Base-by-base conservation (phyloP, 2,113 vertebrate species). In the Myxocyprinus asiaticus region DNA sequence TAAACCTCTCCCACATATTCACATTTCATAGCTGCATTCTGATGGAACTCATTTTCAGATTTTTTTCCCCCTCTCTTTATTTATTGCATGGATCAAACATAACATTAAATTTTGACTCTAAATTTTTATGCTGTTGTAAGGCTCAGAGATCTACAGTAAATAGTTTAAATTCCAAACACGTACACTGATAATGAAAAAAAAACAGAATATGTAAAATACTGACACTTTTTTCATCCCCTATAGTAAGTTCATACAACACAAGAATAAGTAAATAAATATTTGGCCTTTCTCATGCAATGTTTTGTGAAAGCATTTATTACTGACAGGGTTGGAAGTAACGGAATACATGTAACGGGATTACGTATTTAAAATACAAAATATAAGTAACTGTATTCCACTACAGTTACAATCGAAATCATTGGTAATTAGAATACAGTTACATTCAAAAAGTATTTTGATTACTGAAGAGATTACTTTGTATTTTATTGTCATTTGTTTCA, bases 301-400 rank as follows among this genome's bases (percentile, higher is more conserved):
- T 55, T 55, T 55, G 10, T 5, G 5, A 83, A 88, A 86, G 76
- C 84, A 88, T 86, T 83, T 86, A 84, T 77, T 80, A 33, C 22
- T 33, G 22, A 33, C 22, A 33, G 22, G 22, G 3, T 33, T 33
- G 22, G 22, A 3, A 1, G 22, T 33, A 33, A 33, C 3, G 22
- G 22, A 33, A 33, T 33, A 33, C 22, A 3, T 33, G 22, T 33
- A 33, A 33, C 3, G 1, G 22, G 22, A 33, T 33, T 33, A 33
- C 22, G 22, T 33, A 33, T 33, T 33, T 33, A 33, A 33, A 33
- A 33, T 33, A 33, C 22, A 3, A 33, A 33, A 33, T 33, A 33
- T 3, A 33, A 33, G 1, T 33, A 33, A 33, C 3, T 33, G 22
- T 33, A n/a, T n/a, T n/a, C n/a, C n/a, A 33, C 22, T 1, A 33